Evolutionary conservation across 1,140 invertebrate genomes (phyloP), one percentile per base, ranked within the genome.

Genomic region (Chymomyza costata): DNA sequence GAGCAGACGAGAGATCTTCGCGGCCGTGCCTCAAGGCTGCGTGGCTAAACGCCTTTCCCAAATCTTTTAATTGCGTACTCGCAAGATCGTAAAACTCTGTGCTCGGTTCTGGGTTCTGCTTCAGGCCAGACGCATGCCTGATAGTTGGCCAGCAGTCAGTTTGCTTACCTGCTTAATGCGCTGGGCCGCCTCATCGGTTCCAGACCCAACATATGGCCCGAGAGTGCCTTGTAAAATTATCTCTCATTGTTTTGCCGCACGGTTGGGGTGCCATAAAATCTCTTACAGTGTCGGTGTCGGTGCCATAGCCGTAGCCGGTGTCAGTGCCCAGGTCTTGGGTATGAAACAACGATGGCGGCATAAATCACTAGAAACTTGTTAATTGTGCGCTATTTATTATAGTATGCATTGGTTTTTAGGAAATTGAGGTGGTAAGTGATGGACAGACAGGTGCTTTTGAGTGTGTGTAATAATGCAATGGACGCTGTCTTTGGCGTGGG

Each of bases 321-420:
- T 43, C 13, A 21, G 40, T 47, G 30, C 47, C 43, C 25, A n/a
- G 35, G 34, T 30, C 30, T 28, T 45, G 17, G n/a, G n/a, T n/a
- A n/a, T n/a, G 21, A 63, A 19, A 39, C 46, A 58, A 46, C 62
- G 64, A 61, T 49, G 70, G 52, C 70, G 65, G 71, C 71, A 76
- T 76, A 76, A 76, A 76, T 76, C 71, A 76, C 71, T 66, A 50
- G 71, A 17, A 76, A 76, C 71, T 76, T 76, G 71, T 76, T 76
- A 76, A 76, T 76, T 78, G 71, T 78, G 65, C 66, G 71, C 71
- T 78, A 76, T 70, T 76, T 76, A 78, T 70, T 76, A 60, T 56
- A n/a, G n/a, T n/a, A 66, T 78, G 66, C 65, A 66, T 78, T 62
- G 40, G 57, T 57, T 65, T 69, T 76, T 64, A 28, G 37, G 51